phyloP scores from a whole-genome alignment of 2,113 vertebrate species.

The Thermophis baileyi region DNA sequence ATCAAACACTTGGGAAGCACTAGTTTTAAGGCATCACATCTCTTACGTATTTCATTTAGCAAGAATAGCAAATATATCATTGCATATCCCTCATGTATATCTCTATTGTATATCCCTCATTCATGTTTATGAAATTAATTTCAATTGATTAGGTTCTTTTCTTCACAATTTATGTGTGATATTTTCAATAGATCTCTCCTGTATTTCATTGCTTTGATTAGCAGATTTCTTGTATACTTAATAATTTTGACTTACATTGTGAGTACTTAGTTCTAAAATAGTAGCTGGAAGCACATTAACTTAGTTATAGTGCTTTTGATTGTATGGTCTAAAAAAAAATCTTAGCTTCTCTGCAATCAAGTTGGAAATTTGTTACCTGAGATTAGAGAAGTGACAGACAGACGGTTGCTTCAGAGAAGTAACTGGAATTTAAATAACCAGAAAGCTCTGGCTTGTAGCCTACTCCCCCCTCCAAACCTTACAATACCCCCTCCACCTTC shows the following conservation, averaged over 20 bases:
- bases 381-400: slow-evolving; percentile 54
- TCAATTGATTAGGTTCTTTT: slow-evolving; percentile 42
- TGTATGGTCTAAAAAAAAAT: slow-evolving; percentile 12
- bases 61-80: not conserved
- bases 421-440: slow-evolving; percentile 17
- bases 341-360: slow-evolving; percentile 33
- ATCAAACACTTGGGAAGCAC: not conserved
- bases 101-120: not conserved
- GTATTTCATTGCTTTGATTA: slow-evolving; percentile 48
- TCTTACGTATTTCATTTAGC: not conserved
- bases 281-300: slow-evolving; percentile 30
- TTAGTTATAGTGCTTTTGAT: slow-evolving; percentile 28
- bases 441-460: not conserved
- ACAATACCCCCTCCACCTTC: not conserved
- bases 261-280: slow-evolving; percentile 47
- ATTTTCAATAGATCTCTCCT: slow-evolving; percentile 34
- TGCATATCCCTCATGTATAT: not conserved
- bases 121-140: not conserved
- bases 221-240: slow-evolving; percentile 47
- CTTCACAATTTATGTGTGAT: slow-evolving; percentile 22
- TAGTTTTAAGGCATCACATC: not conserved
- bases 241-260: slow-evolving; percentile 45
- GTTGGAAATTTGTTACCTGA: slow-evolving; percentile 48
- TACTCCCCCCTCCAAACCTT: not conserved
- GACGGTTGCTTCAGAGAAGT: slow-evolving; percentile 51